phyloP scores from a whole-genome alignment of 2,888 invertebrate genomes.

The Melieria crassipennis region DNA sequence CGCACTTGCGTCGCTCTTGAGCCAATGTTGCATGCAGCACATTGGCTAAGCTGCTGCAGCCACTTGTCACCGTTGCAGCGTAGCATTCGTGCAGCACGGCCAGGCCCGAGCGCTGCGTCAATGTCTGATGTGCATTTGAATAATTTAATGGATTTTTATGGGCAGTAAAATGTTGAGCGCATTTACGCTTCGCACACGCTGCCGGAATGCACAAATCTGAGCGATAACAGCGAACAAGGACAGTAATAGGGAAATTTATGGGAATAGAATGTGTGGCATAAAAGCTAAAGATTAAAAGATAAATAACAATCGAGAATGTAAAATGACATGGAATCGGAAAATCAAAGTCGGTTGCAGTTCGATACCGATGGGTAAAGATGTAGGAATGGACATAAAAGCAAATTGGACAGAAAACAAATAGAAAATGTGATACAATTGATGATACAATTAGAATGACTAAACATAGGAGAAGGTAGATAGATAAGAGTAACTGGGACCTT shows the following conservation, averaged over 20 bases:
- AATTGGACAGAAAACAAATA: too few species aligned
- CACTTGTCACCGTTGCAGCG: background rate
- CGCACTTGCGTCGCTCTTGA: too few species aligned
- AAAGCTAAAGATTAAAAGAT: too few species aligned
- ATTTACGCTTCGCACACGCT: slow-evolving; percentile 44
- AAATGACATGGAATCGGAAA: background rate
- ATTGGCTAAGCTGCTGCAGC: background rate
- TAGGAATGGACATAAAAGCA: too few species aligned
- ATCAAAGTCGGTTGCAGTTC: background rate
- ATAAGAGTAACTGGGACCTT: too few species aligned
- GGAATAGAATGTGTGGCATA: too few species aligned
- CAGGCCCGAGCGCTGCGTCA: slow-evolving; percentile 27
- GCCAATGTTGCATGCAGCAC: too few species aligned
- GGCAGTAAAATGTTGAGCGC: slow-evolving; percentile 55
- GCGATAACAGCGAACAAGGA: background rate
- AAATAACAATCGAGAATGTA: background rate
- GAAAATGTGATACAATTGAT: too few species aligned
- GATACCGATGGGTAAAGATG: too few species aligned
- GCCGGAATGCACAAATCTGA: slow-evolving; percentile 20
- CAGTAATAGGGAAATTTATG: background rate
- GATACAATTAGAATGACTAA: too few species aligned
- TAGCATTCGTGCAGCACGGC: background rate
- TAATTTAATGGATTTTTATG: slow-evolving; percentile 61
- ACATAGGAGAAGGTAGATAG: too few species aligned
- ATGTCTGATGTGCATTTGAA: slow-evolving; percentile 55